Base-by-base conservation (phyloP, 1,140 invertebrate species). In the Penaeus japonicus region DNA sequence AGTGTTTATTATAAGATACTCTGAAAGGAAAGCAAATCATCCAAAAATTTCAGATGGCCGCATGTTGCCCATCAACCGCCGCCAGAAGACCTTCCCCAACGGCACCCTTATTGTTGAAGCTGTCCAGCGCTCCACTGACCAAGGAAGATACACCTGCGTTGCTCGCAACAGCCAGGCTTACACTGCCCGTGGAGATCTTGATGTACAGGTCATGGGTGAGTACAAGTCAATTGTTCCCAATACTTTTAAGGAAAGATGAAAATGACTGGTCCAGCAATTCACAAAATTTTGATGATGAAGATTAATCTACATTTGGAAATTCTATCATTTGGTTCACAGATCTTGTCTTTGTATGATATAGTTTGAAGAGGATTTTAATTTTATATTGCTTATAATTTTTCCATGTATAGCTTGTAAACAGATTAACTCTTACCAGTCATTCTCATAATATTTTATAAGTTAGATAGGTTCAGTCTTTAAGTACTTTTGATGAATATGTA, bases 171-270 rank as follows among this genome's bases (percentile, higher is more conserved):
- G 96, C 77, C 96, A 98, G 92, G 97, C 97, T 70, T 97, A 97
- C 93, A 96, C 95, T 89, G 97, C 96, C 47, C 94, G 96, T 90
- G 96, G 96, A 91, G 96, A 95, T 83, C 94, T 99, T 17, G 97
- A 97, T 94, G 96, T 99, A 77, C 96, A 97, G 95, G 97, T 99
- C 54, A 97, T 99, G 96, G 97, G 98, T 99, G 95, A 96, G 94
- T 91, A 39, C 85, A 81, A 79, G 12, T 78, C 39, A 1, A 24
- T 24, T 77, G n/a, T n/a, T 77, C 17, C 2, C 4, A 54, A 39
- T 24, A 22, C 47, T 20, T 78, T 18, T 27, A 73, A 30, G 35
- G 0, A 30, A 7, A n/a, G 20, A 32, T 73, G 70, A 73, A 32
- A 73, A 73, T 30, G 70, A 30, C 30, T 73, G 35, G 27, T 18